Conservation (phyloP, 2,888 invertebrate genomes). For the Ornithoptera priamus region DNA sequence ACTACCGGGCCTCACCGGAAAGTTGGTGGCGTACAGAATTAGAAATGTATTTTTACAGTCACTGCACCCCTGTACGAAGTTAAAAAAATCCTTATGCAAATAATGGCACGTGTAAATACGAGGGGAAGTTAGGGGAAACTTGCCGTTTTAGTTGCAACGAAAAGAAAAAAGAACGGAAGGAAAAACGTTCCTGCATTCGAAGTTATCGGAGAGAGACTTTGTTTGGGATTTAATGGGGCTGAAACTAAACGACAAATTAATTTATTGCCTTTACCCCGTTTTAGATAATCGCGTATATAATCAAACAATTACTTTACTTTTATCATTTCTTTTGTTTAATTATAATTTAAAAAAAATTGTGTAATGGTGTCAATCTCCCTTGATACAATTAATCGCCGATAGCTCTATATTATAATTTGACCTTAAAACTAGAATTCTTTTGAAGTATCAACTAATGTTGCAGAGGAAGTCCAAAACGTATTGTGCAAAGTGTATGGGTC, state of each 20-base stretch:
- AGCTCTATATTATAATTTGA: neutral
- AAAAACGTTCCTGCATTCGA: constrained; percentile 26
- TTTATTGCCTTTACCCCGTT: constrained; percentile 15
- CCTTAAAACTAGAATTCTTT: neutral
- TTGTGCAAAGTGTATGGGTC: constrained; percentile 7
- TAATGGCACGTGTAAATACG: constrained; percentile 76
- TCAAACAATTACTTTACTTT: neutral
- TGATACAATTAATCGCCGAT: neutral
- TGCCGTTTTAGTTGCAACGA: constrained; percentile 29
- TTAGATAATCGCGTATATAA: neutral
- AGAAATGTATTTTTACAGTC: constrained; percentile 77
- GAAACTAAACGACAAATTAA: constrained; percentile 40
- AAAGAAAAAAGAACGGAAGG: constrained; percentile 19
- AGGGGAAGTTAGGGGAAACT: constrained; percentile 55
- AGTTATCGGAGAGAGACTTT: constrained; percentile 30
- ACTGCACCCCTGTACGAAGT: constrained; percentile 53
- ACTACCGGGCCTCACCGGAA: constrained; percentile 64
- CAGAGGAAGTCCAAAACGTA: neutral
- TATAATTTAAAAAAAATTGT: neutral
- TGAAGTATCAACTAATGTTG: too few relatives aligned
- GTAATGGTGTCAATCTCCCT: neutral
- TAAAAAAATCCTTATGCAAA: constrained; percentile 77
- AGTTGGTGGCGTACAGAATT: constrained; percentile 68
- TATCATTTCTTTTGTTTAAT: neutral
- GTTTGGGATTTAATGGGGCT: constrained; percentile 35